Evolutionary conservation across 2,797 vertebrate genomes (phyloP).

Genomic region (Clarias platycephalus): DNA sequence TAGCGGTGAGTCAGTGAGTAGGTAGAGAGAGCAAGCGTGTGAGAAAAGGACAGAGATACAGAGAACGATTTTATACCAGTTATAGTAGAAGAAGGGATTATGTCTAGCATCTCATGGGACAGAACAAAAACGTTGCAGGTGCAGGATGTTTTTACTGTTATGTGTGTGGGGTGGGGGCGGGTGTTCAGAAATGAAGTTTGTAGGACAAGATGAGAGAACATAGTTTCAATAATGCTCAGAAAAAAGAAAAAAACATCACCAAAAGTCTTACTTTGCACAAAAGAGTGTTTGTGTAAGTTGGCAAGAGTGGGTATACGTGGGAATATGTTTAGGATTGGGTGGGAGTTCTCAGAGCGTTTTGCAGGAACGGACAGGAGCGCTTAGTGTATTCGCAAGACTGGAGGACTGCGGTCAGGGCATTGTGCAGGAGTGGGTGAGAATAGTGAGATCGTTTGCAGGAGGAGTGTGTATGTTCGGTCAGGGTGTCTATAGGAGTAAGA

Average conservation of each 20-base stretch:
- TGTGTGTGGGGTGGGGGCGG: background rate
- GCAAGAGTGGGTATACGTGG: background rate
- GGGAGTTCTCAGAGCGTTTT: background rate
- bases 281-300: conserved; percentile 10
- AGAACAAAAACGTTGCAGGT: conserved; percentile 13
- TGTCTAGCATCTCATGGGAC: conserved; percentile 4
- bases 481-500: background rate
- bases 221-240: background rate
- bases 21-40: conserved; percentile 43
- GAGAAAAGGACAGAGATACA: conserved; percentile 38
- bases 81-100: conserved; percentile 29
- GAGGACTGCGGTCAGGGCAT: too few relatives aligned
- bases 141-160: conserved; percentile 3
- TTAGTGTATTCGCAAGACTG: background rate
- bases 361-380: background rate
- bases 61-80: conserved; percentile 27
- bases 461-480: background rate
- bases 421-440: background rate
- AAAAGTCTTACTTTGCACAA: background rate
- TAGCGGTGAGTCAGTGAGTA: conserved; percentile 56
- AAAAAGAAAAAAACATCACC: background rate
- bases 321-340: conserved; percentile 10
- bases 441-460: background rate
- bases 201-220: background rate
- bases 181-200: conserved; percentile 11